Evolutionary conservation across 2,888 invertebrate genomes (phyloP).

Genomic region (Folsomia candida): DNA sequence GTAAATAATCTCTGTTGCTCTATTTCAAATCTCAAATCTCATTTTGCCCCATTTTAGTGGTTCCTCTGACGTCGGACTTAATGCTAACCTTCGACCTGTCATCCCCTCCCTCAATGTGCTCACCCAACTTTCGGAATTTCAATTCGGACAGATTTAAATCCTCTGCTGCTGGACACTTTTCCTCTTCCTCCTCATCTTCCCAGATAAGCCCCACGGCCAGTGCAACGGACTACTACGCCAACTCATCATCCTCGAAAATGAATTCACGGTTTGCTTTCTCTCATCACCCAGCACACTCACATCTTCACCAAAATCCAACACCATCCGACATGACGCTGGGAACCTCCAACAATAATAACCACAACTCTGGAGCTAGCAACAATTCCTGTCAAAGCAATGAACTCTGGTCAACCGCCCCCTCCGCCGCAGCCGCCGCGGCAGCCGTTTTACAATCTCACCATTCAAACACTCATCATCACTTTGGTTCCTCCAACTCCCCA

Average conservation of each 20-base stretch:
- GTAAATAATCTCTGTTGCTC: background rate
- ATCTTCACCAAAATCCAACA: conserved; percentile 26
- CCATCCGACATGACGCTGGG: conserved; percentile 25
- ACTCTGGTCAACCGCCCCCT: conserved; percentile 35
- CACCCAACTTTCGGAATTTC: conserved; percentile 1
- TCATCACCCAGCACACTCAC: conserved; percentile 42
- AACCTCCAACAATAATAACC: conserved; percentile 10
- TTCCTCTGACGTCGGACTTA: too few species aligned
- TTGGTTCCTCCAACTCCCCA: conserved; percentile 41
- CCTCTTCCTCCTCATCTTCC: background rate
- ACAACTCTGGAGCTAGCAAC: conserved; percentile 14
- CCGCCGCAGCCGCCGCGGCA: conserved; percentile 32
- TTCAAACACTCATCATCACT: conserved; percentile 33
- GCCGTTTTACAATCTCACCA: conserved; percentile 37
- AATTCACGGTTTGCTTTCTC: conserved; percentile 48
- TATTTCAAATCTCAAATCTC: background rate
- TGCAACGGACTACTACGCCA: background rate
- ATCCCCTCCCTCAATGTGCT: background rate
- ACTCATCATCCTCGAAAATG: conserved; percentile 25
- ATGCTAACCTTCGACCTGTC: background rate
- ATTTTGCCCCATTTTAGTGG: background rate
- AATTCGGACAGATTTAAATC: background rate
- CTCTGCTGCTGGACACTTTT: too few species aligned
- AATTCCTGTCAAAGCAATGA: conserved; percentile 31
- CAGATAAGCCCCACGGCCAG: background rate